These are phyloP conservation scores for Aelia acuminata DNA, from an alignment of 2,888 invertebrate species.

Conservation along the genomic window DNA sequence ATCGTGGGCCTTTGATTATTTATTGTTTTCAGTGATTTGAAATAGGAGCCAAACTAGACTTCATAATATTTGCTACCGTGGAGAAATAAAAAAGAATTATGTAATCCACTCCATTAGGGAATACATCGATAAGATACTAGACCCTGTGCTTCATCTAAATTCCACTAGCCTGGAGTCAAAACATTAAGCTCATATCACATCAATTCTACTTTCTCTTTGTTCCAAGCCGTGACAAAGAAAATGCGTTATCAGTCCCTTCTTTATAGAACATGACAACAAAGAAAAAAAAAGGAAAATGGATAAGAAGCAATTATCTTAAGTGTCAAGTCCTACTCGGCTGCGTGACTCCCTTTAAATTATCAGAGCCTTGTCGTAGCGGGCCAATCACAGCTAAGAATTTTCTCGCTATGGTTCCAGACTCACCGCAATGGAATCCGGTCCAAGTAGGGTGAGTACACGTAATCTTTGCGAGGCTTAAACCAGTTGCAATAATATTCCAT, in stretches of 20 bases:
- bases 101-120: too few species aligned
- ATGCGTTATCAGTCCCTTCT: not conserved
- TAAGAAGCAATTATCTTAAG: constrained; percentile 1
- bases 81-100: too few species aligned
- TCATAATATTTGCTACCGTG: too few species aligned
- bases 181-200: not conserved
- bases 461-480: not conserved
- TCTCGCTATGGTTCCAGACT: not conserved
- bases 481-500: not conserved
- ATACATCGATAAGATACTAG: not conserved
- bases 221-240: not conserved
- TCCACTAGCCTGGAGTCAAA: not conserved
- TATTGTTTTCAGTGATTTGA: too few species aligned
- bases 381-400: not conserved
- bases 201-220: not conserved
- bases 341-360: not conserved
- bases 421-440: not conserved
- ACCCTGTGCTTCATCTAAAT: not conserved
- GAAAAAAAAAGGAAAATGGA: not conserved
- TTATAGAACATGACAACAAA: not conserved
- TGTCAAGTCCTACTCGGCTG: not conserved
- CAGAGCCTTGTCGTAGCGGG: not conserved
- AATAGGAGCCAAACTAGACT: too few species aligned
- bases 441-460: not conserved
- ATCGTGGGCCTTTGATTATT: too few species aligned